Percentiles rank a stretch among this genome's conserved stretches.
Evolutionary conservation across 2,888 invertebrate species (phyloP).

Genomic region (Branchipolynoe longqiensis): DNA sequence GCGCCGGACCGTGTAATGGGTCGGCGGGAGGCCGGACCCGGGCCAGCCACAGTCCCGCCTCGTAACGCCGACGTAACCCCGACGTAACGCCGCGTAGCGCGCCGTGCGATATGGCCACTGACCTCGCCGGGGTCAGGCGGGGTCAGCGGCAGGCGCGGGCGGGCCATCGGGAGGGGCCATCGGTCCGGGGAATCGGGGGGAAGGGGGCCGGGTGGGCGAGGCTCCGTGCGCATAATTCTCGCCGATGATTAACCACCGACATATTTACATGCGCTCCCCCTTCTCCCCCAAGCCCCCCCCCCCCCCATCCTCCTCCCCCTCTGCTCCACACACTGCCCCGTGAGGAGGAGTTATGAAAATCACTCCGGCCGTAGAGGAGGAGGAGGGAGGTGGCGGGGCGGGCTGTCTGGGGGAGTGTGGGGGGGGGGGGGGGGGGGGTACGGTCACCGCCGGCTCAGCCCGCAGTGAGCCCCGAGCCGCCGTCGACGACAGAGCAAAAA

Average conservation of each 20-base stretch:
- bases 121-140: conserved; percentile 8
- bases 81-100: conserved; percentile 25
- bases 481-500: conserved; percentile 8
- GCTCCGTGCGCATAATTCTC: conserved; percentile 41
- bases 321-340: too few relatives aligned
- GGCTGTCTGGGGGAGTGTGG: background rate
- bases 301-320: too few relatives aligned
- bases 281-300: too few relatives aligned
- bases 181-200: too few relatives aligned
- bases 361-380: conserved; percentile 19
- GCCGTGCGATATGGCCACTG: conserved; percentile 15
- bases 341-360: conserved; percentile 55
- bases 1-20: conserved; percentile 49
- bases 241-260: conserved; percentile 36
- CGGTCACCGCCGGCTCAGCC: conserved; percentile 11
- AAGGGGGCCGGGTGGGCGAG: conserved; percentile 38
- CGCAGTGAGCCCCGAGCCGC: background rate
- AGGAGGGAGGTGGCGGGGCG: background rate
- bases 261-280: too few relatives aligned
- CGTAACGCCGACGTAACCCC: background rate
- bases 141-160: conserved; percentile 44
- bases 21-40: conserved; percentile 7
- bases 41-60: background rate
- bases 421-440: background rate
- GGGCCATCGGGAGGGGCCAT: conserved; percentile 16